A percentile compares a stretch with the other conserved stretches of the same genome.
These are phyloP conservation scores for Bombus confusus DNA, from an alignment of 1,140 invertebrate species.

Conservation along the genomic window DNA sequence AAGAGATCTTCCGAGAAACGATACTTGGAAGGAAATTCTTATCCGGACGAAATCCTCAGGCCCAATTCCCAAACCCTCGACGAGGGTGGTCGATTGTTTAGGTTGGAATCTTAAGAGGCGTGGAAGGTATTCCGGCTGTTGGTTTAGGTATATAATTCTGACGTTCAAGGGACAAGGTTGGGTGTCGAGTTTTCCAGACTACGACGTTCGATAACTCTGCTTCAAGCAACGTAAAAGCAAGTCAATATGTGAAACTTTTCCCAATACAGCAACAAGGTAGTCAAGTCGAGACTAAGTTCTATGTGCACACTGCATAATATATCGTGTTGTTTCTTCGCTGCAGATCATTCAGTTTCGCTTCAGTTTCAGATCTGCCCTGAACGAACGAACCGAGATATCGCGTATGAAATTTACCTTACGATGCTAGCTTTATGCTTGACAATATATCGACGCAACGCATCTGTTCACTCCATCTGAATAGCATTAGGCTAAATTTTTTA, in stretches of 20 bases:
- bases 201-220: not conserved
- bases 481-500: not conserved
- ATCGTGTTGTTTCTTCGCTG: fast-evolving
- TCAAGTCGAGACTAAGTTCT: not conserved
- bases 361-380: no score
- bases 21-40: slow-evolving; percentile 15
- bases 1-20: not conserved
- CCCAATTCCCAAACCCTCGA: not conserved
- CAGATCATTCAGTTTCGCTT: no score
- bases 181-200: slow-evolving; percentile 8
- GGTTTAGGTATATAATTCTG: slow-evolving; percentile 35
- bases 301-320: not conserved
- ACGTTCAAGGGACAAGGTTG: slow-evolving; percentile 18
- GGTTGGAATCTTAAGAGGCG: slow-evolving; percentile 55
- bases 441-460: no score
- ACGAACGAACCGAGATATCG: no score
- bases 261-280: not conserved
- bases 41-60: not conserved
- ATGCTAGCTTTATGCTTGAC: no score
- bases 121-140: slow-evolving; percentile 43
- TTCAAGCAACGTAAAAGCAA: not conserved
- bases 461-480: not conserved
- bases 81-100: slow-evolving; percentile 56
- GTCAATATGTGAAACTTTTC: slow-evolving; percentile 46
- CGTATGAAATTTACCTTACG: no score